Evolutionary conservation across 2,797 vertebrate genomes (phyloP), one percentile per base, ranked within the genome.

Genomic region (Ptychobarbus kaznakovi): DNA sequence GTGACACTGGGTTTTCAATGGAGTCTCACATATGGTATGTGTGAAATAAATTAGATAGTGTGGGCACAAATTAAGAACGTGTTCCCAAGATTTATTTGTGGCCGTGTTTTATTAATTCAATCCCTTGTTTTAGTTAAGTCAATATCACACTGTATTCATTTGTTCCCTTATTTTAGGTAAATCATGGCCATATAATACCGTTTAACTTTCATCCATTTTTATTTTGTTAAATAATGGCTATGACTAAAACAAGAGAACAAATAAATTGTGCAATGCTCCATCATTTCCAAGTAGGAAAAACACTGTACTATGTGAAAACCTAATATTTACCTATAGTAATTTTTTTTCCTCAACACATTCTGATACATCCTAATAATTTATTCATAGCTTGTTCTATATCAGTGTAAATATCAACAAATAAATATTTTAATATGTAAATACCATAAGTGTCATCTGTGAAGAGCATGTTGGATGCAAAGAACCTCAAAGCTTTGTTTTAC

Each of bases 401-500:
- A 70, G 56, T 81, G 51, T 83, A 83, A 75, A 83, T 68, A 68
- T 66, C 40, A 20, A 12, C 28, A 69, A 63, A 74, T 76, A 68
- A 42, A 77, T 84, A 77, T 77, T 84, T 69, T 22, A 77, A 42
- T 77, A 72, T 40, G n/a, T 32, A 72, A 61, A 61, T 12, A n/a
- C 53, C 5, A 4, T 42, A 69, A 69, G 38, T 72, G 68, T 42
- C 22, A 20, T 70, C 12, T 69, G 49, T 56, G 35, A 56, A 16
- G 16, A 22, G 38, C 11, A 53, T 58, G n/a, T 6, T 49, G 16
- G 13, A 79, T n/a, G 32, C n/a, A 78, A 69, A 75, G 20, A 81
- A 84, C 42, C 8, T 1, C 58, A 65, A 88, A 85, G 40, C 38
- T 8, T n/a, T 46, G 20, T 61, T 78, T 74, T 69, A 87, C 77